Evolutionary conservation across 2,888 invertebrate species (phyloP), one percentile per base, ranked within the genome.

Genomic region (Unio pictorum): DNA sequence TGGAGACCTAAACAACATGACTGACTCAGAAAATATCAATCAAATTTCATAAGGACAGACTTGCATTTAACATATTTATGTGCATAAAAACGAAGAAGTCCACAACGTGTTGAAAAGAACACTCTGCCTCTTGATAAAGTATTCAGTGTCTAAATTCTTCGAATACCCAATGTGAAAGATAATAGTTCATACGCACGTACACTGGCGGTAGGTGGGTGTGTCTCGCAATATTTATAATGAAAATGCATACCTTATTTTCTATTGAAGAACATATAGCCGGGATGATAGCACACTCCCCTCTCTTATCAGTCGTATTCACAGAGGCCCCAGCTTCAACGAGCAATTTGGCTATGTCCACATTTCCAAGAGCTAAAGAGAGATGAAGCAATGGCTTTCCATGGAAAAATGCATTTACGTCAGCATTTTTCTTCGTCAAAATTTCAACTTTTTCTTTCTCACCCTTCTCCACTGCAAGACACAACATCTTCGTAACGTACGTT

Each of bases 331-430:
- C 71, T 3, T 66, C 61, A 1, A 81, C 26, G 23, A 81, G 63
- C 20, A 56, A 64, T 6, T 68, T 66, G 7, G 72, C 73, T 3
- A 79, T 63, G 28, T 72, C 67, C 30, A 64, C 17, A 64, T 74
- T 59, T 17, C 79, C 81, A 15, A 55, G 56, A 28, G 58, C 55
- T 17, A 77, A 66, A 18, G 81, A 75, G 2, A 69, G 20, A 61
- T 81, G 81, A 11, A 81, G 45, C 54, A 81, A 45, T 8, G 78
- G 79, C 63, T 71, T 76, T 18, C 81, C 81, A 17, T 76, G 70
- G 20, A 63, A 73, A 6, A n/a, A 61, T 4, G 55, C 61, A 64
- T 77, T 74, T 20, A 71, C 67, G 57, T 78, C 72, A 0, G 74
- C 81, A 26, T 78, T 77, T 56, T 67, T 65, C 20, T 68, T 20